Evolutionary conservation across 1,140 invertebrate species (phyloP).

Genomic region (Babylonia areolata): DNA sequence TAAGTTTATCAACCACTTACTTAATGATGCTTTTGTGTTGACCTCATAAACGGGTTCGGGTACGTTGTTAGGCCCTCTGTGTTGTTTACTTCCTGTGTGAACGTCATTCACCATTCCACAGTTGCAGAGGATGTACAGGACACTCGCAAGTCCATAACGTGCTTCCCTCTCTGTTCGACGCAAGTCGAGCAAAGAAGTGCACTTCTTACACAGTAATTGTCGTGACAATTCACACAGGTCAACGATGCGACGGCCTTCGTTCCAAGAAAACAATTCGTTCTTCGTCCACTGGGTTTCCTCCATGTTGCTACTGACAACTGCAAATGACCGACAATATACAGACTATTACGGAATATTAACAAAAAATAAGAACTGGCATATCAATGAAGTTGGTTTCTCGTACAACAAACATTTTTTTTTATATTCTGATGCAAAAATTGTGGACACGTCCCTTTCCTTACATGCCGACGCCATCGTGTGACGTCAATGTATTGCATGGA

Average conservation of each 20-base stretch:
- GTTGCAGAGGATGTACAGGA: constrained; percentile 7
- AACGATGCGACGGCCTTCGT: constrained; percentile 28
- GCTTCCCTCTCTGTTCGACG: constrained; percentile 17
- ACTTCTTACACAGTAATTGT: constrained; percentile 21
- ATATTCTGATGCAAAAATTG: not conserved
- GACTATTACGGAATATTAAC: too few relatives aligned
- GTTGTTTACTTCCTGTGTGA: constrained; percentile 22
- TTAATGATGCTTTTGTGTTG: constrained; percentile 28
- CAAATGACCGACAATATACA: too few relatives aligned
- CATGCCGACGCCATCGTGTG: not conserved
- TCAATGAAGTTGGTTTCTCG: too few relatives aligned
- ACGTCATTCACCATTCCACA: constrained; percentile 24
- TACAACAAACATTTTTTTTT: too few relatives aligned
- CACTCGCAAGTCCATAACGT: constrained; percentile 26
- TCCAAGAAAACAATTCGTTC: constrained; percentile 26
- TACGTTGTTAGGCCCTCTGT: not conserved
- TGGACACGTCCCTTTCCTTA: not conserved
- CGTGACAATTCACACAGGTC: constrained; percentile 28
- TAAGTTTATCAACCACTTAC: not conserved
- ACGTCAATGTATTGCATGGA: not conserved
- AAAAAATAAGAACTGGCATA: too few relatives aligned
- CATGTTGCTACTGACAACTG: not conserved
- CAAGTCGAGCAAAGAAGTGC: constrained; percentile 26
- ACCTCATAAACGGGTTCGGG: constrained; percentile 14
- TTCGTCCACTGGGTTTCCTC: constrained; percentile 26